Evolutionary conservation across 2,797 vertebrate genomes (phyloP).

Genomic region (Pipistrellus kuhlii): DNA sequence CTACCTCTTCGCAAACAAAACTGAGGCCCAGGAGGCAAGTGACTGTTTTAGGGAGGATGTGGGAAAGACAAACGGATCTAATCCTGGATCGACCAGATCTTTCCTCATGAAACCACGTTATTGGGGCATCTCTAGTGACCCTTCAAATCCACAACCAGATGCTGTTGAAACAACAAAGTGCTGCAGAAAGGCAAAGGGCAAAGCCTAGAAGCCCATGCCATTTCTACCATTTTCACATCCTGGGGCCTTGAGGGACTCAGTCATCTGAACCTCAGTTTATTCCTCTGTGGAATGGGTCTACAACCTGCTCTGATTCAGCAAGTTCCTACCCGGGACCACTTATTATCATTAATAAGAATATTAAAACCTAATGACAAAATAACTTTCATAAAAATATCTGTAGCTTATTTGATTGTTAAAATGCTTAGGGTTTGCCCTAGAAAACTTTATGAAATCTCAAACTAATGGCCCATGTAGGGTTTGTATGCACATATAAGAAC

Average conservation of each 20-base stretch:
- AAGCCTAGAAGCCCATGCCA: background rate
- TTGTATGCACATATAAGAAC: background rate
- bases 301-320: background rate
- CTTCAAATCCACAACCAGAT: background rate
- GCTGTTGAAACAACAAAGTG: fast-evolving
- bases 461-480: background rate
- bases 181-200: background rate
- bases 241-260: background rate
- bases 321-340: background rate
- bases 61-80: background rate
- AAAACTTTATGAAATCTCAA: background rate
- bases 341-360: background rate
- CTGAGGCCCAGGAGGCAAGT: background rate
- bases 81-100: background rate
- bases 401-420: background rate
- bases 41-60: background rate
- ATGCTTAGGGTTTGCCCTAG: conserved; percentile 11
- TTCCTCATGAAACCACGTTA: background rate
- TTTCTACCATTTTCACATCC: background rate
- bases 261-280: background rate
- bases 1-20: background rate
- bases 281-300: background rate
- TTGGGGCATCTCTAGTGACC: background rate
- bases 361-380: background rate
- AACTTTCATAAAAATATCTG: background rate